Evolutionary conservation across 2,113 vertebrate genomes (phyloP), one percentile per base, ranked within the genome.

Genomic region (Sapayoa aenigma): DNA sequence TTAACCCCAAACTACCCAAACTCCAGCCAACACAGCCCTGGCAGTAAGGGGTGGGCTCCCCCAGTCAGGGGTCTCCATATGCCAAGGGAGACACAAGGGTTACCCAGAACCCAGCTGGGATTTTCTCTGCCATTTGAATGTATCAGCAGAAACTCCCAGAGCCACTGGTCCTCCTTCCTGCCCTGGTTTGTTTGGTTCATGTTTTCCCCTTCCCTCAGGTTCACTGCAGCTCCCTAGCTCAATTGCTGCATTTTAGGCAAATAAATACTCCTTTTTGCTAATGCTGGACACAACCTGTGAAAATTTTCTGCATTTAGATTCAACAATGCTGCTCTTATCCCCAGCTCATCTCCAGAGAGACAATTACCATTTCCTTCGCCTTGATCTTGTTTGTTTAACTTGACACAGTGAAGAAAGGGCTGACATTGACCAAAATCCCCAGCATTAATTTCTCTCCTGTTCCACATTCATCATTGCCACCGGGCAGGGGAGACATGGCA

Each of bases 361-460:
- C 98, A 99, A 99, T 99, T 99, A 99, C 98, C 98, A 99, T 99
- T 97, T 98, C 96, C 98, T 98, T 96, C 98, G 97, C 98, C 98
- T 99, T 99, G 98, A 99, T 99, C 98, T 99, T 99, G 99, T 99
- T 99, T 99, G 99, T 99, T 99, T 99, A 99, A 99, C 98, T 99
- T 99, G 99, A 99, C 99, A 99, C 98, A 97, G 98, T 98, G 99
- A 99, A 99, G 98, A 99, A 99, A 99, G 98, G 98, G 98, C 98
- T 98, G 98, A 99, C 99, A 99, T 98, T 99, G 99, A 99, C 98
- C 99, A 98, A 98, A 98, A 98, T 98, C 98, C 97, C 98, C 98
- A 98, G 98, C 99, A 99, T 99, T 99, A 99, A 99, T 99, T 99
- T 98, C 98, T 98, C 98, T 98, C 98, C 98, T 99, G 99, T 99